A percentile compares a stretch with the other conserved stretches of the same genome.
Conservation (phyloP, 2,888 invertebrate species). For the Synanthedon formicaeformis region DNA sequence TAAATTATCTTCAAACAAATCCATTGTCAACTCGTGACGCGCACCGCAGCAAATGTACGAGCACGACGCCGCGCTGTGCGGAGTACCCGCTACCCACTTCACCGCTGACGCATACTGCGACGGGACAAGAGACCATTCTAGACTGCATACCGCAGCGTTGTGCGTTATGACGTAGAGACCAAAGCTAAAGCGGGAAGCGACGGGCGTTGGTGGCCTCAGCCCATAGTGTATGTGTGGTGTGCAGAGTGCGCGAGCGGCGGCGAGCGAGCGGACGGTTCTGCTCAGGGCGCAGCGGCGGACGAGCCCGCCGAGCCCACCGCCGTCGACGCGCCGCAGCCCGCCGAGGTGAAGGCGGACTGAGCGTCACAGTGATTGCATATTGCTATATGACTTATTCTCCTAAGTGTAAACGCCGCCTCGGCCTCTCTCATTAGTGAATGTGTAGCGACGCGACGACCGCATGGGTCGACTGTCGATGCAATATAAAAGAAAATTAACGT, state of each 20-base stretch:
- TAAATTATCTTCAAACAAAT: too few species aligned
- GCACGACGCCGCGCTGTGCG: too few species aligned
- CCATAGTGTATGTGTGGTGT: background rate
- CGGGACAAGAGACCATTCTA: too few species aligned
- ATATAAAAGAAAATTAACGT: conserved; percentile 61
- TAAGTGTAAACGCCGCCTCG: conserved; percentile 62
- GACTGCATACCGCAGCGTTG: too few species aligned
- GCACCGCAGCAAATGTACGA: too few species aligned
- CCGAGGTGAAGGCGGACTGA: conserved; percentile 44
- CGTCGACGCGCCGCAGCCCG: conserved; percentile 30
- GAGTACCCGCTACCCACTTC: too few species aligned
- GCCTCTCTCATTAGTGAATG: conserved; percentile 68
- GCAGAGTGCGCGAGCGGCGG: conserved; percentile 1
- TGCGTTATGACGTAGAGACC: too few species aligned
- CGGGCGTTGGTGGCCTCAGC: too few species aligned
- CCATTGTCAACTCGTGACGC: too few species aligned
- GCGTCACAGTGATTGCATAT: conserved; percentile 10
- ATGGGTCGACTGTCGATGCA: conserved; percentile 53
- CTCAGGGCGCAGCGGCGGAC: conserved; percentile 17
- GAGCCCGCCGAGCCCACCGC: conserved; percentile 27
- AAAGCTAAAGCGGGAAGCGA: too few species aligned
- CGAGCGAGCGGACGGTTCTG: conserved; percentile 3
- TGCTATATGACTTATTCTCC: conserved; percentile 54
- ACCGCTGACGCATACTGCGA: too few species aligned
- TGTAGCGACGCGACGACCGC: conserved; percentile 56